A percentile compares a stretch with the other conserved stretches of the same genome.
phyloP scores from a whole-genome alignment of 2,888 invertebrate species.

The Blastobasis lacticolella region DNA sequence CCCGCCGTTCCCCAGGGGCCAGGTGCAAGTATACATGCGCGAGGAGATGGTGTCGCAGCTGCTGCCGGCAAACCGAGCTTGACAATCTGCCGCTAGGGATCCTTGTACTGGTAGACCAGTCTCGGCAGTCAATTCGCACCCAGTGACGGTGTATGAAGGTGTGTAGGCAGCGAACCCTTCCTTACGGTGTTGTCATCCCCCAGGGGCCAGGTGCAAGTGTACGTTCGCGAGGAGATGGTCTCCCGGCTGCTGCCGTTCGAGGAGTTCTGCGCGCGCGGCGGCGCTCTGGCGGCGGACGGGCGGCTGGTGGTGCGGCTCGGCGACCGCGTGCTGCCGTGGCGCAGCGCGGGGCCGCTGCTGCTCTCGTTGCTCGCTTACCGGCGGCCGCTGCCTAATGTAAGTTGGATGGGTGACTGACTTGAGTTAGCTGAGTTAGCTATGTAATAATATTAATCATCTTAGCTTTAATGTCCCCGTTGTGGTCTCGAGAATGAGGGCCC shows the following conservation, averaged over 20 bases:
- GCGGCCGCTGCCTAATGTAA: constrained; percentile 85
- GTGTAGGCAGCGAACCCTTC: no score
- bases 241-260: constrained; percentile 60
- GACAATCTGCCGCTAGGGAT: no score
- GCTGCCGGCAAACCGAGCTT: no score
- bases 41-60: constrained; percentile 59
- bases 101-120: no score
- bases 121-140: no score
- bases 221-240: constrained; percentile 54
- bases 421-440: no score
- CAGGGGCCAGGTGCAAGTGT: constrained; percentile 70
- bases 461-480: no score
- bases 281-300: constrained; percentile 80
- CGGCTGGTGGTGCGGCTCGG: constrained; percentile 90
- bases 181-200: no score
- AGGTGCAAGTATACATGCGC: constrained; percentile 56
- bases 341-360: constrained; percentile 91
- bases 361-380: constrained; percentile 91
- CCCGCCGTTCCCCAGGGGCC: constrained; percentile 49
- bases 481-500: no score
- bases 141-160: no score
- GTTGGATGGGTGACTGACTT: constrained; percentile 20
- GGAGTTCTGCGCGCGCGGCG: constrained; percentile 77
- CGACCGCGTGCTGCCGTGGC: constrained; percentile 93
- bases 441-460: no score